Base-by-base conservation (phyloP, 2,888 invertebrate species). In the Dorcus parallelipipedus region DNA sequence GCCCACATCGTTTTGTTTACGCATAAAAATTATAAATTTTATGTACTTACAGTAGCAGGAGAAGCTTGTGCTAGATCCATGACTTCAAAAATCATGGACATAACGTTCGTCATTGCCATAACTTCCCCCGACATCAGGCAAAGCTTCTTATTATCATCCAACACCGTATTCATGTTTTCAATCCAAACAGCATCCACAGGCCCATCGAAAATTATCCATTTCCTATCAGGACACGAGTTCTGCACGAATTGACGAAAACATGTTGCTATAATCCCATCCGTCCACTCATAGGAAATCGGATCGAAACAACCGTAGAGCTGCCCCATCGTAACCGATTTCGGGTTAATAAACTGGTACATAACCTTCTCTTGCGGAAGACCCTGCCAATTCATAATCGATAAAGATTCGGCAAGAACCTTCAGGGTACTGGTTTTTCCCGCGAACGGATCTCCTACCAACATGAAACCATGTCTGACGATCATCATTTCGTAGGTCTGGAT, bases 401-500 rank as follows among this genome's bases (percentile, higher is more conserved):
- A 78, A 0, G 91, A 84, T 69, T 89, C 88, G 0, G 90, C 86
- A 59, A 96, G 77, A 1, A 90, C 87, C 75, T 89, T 86, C 56
- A 91, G 79, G 0, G 91, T 89, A 67, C 85, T 86, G 0, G 93
- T 91, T 80, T 96, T 96, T 0, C 90, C 93, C 47, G 92, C 83
- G 74, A 87, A 83, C 0, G 91, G 89, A 69, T 90, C 90, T 1
- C 95, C 95, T 1, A 95, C 90, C 71, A 95, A 77, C 93, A 95
- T 94, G 76, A 95, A 94, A 0, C 95, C 95, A 76, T 95, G 95
- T 57, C 95, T 83, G 1, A 95, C 94, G 62, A 92, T 89, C 88
- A 95, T 94, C 93, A 95, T 95, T 80, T 95, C 95, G 73, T 86
- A 95, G 0, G 92, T 93, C 80, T 96, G 95, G 60, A 93, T 89